Evolutionary conservation across 2,888 invertebrate species (phyloP), one percentile per base, ranked within the genome.

Genomic region (Habroteleia sp.): DNA sequence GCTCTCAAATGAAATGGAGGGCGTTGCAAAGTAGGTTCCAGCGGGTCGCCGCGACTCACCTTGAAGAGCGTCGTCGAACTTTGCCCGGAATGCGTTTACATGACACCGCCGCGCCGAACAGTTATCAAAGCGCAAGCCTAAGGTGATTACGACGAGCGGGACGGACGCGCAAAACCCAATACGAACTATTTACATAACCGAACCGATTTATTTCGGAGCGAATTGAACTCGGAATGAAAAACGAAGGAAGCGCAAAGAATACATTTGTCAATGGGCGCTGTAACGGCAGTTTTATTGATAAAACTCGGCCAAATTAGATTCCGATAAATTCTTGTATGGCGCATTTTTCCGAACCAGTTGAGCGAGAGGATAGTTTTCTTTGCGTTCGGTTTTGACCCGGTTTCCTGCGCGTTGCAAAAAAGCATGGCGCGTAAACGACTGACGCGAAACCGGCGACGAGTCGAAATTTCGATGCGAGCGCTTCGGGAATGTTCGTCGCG

Each of bases 261-360:
- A 48, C 17, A 48, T 48, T 48, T 17, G 17, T 48, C 29, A 31
- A 20, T 17, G 46, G 20, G 5, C 39, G 20, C 4, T 39, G 39
- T 39, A 31, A 50, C 13, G 35, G n/a, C 14, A 25, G n/a, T 50
- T 50, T 50, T 50, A 50, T 25, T 10, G 35, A 33, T 8, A 20
- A 48, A 48, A 48, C 33, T 39, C 17, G 20, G 20, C 10, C 10
- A 20, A 39, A 39, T 39, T 39, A 20, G 39, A 39, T 42, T 42
- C 27, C 25, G 27, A 44, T 13, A 1, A 31, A 46, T 17, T 29
- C 46, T 31, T 31, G 31, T 17, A 46, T 29, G 7, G 2, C 2
- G 2, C 7, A 4, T 7, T 5, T 29, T 29, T 29, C 29, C 42
- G 25, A 25, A 42, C 7, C 27, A 27, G 6, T 27, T 1, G 27